Conservation (phyloP, 2,113 vertebrate species). For the Glaucomys volans region DNA sequence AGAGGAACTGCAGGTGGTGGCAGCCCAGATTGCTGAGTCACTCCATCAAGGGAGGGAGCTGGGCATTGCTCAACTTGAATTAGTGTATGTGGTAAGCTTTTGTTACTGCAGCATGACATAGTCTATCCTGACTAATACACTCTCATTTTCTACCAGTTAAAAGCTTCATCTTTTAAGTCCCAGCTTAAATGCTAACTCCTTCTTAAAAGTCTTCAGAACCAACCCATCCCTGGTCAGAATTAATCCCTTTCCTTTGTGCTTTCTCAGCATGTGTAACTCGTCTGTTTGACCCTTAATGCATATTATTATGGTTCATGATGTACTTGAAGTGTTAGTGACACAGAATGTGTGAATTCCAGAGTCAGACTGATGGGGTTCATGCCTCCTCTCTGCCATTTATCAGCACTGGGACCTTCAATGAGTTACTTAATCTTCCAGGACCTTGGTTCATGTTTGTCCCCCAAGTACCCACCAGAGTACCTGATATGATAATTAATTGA, state of each 20-base stretch:
- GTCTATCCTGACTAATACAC: not conserved
- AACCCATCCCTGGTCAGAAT: not conserved
- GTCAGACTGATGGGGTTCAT: no score
- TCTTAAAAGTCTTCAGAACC: conserved; percentile 1
- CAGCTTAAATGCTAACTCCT: not conserved
- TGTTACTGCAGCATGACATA: not conserved
- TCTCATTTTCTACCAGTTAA: conserved; percentile 42
- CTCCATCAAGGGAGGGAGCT: not conserved
- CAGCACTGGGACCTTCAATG: not conserved
- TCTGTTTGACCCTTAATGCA: not conserved
- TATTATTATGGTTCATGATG: not conserved
- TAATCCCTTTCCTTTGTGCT: not conserved
- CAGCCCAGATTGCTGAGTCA: not conserved
- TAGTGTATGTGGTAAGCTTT: not conserved
- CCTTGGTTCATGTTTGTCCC: not conserved
- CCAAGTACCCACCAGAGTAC: not conserved
- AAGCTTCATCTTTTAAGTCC: conserved; percentile 9
- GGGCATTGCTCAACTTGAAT: not conserved
- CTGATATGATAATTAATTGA: not conserved
- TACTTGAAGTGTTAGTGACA: not conserved
- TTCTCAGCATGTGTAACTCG: not conserved
- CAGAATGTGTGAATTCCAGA: not conserved
- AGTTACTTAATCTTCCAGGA: not conserved
- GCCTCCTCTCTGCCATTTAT: not conserved
- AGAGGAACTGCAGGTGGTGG: not conserved